Base-by-base conservation (phyloP, 2,888 invertebrate genomes). In the Cephonodes hylas region DNA sequence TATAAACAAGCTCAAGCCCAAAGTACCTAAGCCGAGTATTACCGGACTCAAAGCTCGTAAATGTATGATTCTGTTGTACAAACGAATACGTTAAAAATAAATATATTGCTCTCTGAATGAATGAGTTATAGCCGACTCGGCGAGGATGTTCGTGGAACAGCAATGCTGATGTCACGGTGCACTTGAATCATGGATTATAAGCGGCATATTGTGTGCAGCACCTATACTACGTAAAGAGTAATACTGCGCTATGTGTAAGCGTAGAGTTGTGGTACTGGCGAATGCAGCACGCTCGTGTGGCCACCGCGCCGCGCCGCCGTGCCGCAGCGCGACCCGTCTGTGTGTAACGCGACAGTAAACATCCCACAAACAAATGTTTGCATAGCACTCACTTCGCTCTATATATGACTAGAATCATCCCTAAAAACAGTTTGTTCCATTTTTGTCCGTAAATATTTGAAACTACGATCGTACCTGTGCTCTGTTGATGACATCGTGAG, bases 401-500 rank as follows among this genome's bases (percentile, higher is more conserved):
- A 13, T 20, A 45, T 3, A 1, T 8, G 13, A 8, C 18, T 15
- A 18, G 8, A 8, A 31, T 8, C 15, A 6, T 48, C n/a, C n/a
- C 25, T 25, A 53, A 5, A 3, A 27, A 27, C 13, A 46, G 22
- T 42, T 64, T 44, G 64, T 59, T 59, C 63, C 58, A 44, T 23
- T 62, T 59, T 42, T 48, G 42, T 23, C 58, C 23, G 38, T 20
- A 23, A 46, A 38, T 48, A 10, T 25, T n/a, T 13, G 59, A 5
- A 48, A 48, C 23, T 25, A 6, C 2, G 18, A 18, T 60, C 81
- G 76, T 70, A 93, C 93, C 93, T 93, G 93, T 81, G 93, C 93
- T 91, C 93, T 89, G 69, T 88, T 92, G 82, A 93, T 91, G 80
- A 93, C 93, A 75, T 93, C 85, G 88, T 93, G 76, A 79, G 93